phyloP scores from a whole-genome alignment of 2,797 vertebrate species.

The Fistularia commersonii region DNA sequence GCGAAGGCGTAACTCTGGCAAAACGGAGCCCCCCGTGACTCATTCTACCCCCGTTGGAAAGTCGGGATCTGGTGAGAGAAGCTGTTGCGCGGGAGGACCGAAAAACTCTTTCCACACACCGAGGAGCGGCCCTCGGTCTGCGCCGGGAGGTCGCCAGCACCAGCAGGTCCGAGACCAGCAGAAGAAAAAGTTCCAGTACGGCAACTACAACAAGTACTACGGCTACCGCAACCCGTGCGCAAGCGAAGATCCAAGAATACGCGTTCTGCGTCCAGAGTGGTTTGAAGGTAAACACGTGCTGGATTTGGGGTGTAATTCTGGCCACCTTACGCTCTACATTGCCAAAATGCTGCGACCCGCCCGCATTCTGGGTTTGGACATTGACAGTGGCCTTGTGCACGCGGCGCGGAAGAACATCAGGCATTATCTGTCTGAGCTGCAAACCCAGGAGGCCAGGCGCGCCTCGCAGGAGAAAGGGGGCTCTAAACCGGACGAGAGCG shows the following conservation, averaged over 20 bases:
- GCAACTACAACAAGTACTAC: constrained; percentile 95
- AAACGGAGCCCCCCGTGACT: constrained; percentile 61
- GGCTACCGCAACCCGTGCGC: constrained; percentile 88
- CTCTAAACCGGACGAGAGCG: constrained; percentile 35
- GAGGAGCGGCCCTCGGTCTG: constrained; percentile 38
- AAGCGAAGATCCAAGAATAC: constrained; percentile 81
- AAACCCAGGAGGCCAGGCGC: constrained; percentile 66
- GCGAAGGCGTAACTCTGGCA: constrained; percentile 78
- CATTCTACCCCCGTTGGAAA: constrained; percentile 52
- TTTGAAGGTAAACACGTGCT: constrained; percentile 85
- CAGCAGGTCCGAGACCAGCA: constrained; percentile 56
- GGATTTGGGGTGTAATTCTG: constrained; percentile 91
- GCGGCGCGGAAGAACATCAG: constrained; percentile 89
- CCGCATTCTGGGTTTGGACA: constrained; percentile 86
- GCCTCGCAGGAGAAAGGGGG: constrained; percentile 34
- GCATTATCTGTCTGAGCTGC: constrained; percentile 86
- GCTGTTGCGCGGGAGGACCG: constrained; percentile 14
- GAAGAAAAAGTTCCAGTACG: constrained; percentile 84
- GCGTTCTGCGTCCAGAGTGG: constrained; percentile 82
- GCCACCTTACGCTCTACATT: constrained; percentile 88
- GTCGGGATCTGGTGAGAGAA: constrained; percentile 36
- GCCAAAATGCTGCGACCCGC: constrained; percentile 82
- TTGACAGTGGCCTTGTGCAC: constrained; percentile 81
- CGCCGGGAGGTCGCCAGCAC: constrained; percentile 47
- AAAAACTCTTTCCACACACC: constrained; percentile 58